phyloP scores from a whole-genome alignment of 2,797 vertebrate species.

The Rhabdomys pumilio region DNA sequence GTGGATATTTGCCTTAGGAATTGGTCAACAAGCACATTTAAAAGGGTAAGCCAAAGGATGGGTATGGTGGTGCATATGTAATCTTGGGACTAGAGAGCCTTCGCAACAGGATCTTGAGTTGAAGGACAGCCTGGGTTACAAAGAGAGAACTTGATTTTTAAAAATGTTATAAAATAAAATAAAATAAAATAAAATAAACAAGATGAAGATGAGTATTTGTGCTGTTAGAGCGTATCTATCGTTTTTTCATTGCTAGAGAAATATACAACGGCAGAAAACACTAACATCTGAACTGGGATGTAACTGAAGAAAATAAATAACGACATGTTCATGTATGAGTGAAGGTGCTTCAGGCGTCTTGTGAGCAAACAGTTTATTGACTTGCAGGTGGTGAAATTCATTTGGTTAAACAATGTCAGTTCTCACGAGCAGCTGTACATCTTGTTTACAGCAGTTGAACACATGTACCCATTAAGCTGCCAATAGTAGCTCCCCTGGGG shows the following conservation, averaged over 20 bases:
- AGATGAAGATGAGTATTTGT: neutral
- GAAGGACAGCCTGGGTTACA: neutral
- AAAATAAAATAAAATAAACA: too few species aligned
- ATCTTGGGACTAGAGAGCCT: neutral
- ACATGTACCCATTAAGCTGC: conserved; percentile 27
- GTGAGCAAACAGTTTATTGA: conserved; percentile 48
- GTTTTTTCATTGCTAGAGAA: neutral
- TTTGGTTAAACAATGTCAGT: conserved; percentile 55
- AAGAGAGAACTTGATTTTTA: neutral
- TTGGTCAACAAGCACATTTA: neutral
- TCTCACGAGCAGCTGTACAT: conserved; percentile 33
- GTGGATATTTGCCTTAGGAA: conserved; percentile 14
- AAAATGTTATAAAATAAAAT: neutral
- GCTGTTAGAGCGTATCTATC: neutral
- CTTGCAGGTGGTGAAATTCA: neutral
- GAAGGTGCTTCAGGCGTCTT: conserved; percentile 33
- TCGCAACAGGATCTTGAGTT: neutral
- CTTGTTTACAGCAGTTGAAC: conserved; percentile 47
- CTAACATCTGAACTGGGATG: conserved; percentile 2
- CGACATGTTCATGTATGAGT: neutral
- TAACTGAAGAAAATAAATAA: conserved; percentile 63
- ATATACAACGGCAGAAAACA: conserved; percentile 34
- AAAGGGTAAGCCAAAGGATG: neutral
- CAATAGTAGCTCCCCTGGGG: conserved; percentile 21
- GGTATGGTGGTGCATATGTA: neutral